Evolutionary conservation across 2,888 invertebrate genomes (phyloP), one percentile per base, ranked within the genome.

Genomic region (Resseliella maxima): DNA sequence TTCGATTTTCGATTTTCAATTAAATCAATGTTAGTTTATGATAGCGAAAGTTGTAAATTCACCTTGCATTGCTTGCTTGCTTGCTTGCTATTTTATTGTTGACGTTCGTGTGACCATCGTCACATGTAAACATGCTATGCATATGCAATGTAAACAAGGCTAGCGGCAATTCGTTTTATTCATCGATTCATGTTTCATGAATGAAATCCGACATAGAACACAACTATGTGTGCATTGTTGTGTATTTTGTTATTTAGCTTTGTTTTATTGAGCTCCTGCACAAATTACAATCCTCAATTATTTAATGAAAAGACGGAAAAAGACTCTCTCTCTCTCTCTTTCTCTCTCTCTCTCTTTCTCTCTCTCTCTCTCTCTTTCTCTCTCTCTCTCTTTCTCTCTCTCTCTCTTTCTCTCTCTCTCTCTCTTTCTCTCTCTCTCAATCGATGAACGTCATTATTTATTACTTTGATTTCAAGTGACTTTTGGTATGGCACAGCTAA

Each of bases 121-220:
- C 59, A 59, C 59, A 59, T 59, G 24, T 59, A 59, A 59, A 59
- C 59, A 59, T 59, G 59, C 59, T 59, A 59, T 59, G 50, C 5
- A 59, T 59, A 24, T 59, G 59, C 59, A 59, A 24, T 59, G 24
- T 6, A 24, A n/a, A 59, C 59, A 59, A 59, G 59, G 59, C 24
- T 59, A 59, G 59, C 24, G 24, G 59, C n/a, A 6, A 3, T 24
- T n/a, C 24, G 59, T 24, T 59, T 24, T 24, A 18, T 18, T 6
- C 50, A 59, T 24, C 24, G 24, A 15, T 24, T 59, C 59, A 59
- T n/a, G 59, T 59, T 59, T 59, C 59, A 59, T 59, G 24, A 59
- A 59, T 59, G 59, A 59, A 59, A 59, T 59, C 24, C 18, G 2
- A 15, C 18, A 6, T 15, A 50, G 15, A 50, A 15, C 18, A 18